Evolutionary conservation across 2,113 vertebrate genomes (phyloP), one percentile per base, ranked within the genome.

Genomic region (Vicugna pacos): DNA sequence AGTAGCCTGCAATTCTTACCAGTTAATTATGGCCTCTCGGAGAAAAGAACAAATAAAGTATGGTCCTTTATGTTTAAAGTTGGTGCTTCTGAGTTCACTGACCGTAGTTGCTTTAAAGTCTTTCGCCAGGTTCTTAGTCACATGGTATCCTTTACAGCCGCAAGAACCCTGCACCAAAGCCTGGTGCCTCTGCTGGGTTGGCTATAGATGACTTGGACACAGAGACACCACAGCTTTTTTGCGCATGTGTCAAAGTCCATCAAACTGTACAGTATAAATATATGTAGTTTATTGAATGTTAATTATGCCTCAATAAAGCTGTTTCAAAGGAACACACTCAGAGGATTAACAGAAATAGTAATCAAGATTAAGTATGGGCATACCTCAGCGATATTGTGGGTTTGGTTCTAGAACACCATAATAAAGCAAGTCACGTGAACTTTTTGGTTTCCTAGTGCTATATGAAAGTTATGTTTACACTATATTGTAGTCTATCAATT

Each of bases 21-120:
- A n/a, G 81, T 85, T 96, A 91, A 93, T 96, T 90, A 75, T 73
- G 81, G 72, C 72, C 70, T 94, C 64, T 67, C 7, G 0, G 60
- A 69, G 84, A 38, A 82, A 92, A 91, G 38, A 90, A 77, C 90
- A 77, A 64, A 64, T 90, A 65, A 92, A 89, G 52, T 56, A 52
- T 26, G 32, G 48, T 32, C n/a, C 35, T 86, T 95, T 76, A 64
- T 58, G 86, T 83, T 30, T 76, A 24, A 72, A 87, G 87, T 42
- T 67, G 28, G 38, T 72, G 58, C n/a, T 93, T 80, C 76, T 75
- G 70, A 87, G 73, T 92, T 93, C 82, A 56, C 42, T 42, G 35
- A 67, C 48, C 77, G 80, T 69, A 62, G 35, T 16, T 92, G 79
- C 81, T 96, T 96, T 97, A 69, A 97, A 88, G 91, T 95, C 77